phyloP scores from a whole-genome alignment of 1,140 invertebrate genomes.

The Mizuhopecten yessoensis region DNA sequence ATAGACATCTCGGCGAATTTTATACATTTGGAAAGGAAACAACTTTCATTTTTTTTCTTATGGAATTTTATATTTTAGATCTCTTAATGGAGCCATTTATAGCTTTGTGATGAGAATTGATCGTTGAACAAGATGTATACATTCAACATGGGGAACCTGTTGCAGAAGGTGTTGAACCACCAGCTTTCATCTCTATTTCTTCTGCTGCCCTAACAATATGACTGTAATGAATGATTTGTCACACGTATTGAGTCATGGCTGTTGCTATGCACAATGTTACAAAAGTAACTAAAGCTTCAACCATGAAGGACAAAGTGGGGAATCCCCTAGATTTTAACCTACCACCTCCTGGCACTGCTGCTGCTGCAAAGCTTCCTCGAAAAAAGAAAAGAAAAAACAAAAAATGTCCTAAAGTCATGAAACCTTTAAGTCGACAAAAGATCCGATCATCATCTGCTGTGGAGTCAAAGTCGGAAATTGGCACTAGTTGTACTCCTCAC shows the following conservation, averaged over 20 bases:
- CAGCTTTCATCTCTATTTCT: neutral
- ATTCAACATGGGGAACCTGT: neutral
- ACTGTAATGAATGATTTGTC: neutral
- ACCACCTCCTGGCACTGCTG: neutral
- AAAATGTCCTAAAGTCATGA: slow-evolving; percentile 12
- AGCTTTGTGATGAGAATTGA: neutral
- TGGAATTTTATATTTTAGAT: slow-evolving; percentile 13
- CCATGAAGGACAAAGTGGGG: neutral
- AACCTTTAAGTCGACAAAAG: neutral
- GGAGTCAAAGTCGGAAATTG: neutral
- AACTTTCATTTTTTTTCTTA: no score
- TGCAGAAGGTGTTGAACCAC: neutral
- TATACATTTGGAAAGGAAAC: no score
- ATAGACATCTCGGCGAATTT: no score
- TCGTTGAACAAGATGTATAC: neutral
- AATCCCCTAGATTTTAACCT: neutral
- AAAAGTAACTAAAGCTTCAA: neutral
- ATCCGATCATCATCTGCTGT: neutral
- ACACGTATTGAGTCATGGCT: neutral
- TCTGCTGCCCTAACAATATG: neutral
- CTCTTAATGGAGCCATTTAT: neutral
- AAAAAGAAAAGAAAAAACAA: slow-evolving; percentile 35
- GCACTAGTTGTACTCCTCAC: neutral
- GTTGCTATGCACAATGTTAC: slow-evolving; percentile 7
- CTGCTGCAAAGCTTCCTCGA: neutral